phyloP scores from a whole-genome alignment of 2,113 vertebrate species.

The Pogona vitticeps region DNA sequence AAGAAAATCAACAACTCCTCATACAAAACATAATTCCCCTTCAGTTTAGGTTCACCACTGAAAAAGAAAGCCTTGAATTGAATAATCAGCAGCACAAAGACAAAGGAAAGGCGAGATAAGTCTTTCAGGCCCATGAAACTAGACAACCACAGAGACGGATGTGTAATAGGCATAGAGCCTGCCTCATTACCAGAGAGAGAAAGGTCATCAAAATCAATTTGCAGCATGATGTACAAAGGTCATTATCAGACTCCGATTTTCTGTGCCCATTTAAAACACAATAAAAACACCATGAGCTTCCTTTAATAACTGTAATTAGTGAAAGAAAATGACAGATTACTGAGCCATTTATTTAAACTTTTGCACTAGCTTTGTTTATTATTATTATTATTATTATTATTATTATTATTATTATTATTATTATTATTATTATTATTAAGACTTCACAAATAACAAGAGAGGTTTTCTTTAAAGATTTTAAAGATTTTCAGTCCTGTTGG shows the following conservation, averaged over 20 bases:
- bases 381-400: neutral
- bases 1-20: neutral
- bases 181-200: slow-evolving; percentile 75
- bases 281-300: slow-evolving; percentile 72
- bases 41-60: neutral
- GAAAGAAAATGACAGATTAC: slow-evolving; percentile 65
- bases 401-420: too few species aligned
- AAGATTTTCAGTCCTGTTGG: slow-evolving; percentile 56
- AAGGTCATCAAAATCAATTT: slow-evolving; percentile 85
- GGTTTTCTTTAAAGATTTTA: slow-evolving; percentile 61
- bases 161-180: slow-evolving; percentile 57
- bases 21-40: neutral
- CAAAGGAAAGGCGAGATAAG: neutral
- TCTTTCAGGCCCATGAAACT: neutral
- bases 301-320: slow-evolving; percentile 70
- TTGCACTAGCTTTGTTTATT: slow-evolving; percentile 62
- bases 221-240: slow-evolving; percentile 75
- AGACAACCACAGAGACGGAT: slow-evolving; percentile 34
- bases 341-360: slow-evolving; percentile 69
- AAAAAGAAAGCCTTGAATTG: neutral
- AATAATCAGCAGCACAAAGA: slow-evolving; percentile 24
- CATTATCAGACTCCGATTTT: slow-evolving; percentile 73
- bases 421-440: slow-evolving; percentile 18
- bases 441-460: slow-evolving; percentile 49
- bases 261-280: slow-evolving; percentile 71